These are phyloP conservation scores for Nymphalis polychloros DNA, from an alignment of 2,888 invertebrate genomes.

Conservation along the genomic window DNA sequence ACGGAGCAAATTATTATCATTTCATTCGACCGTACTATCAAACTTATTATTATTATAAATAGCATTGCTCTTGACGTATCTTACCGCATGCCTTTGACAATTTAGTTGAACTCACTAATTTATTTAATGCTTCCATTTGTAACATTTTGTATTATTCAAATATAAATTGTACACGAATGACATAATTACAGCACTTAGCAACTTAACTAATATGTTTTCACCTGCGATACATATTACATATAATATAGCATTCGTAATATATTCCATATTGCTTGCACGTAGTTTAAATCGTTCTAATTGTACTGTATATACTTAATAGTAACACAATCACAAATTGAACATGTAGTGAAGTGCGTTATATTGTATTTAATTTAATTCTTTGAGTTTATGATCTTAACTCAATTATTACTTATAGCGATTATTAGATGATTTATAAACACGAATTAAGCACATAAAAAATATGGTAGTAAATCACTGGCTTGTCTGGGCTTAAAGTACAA, in stretches of 20 bases:
- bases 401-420: too few relatives aligned
- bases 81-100: background rate
- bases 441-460: too few relatives aligned
- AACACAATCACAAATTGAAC: background rate
- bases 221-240: slow-evolving; percentile 6
- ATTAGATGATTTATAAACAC: too few relatives aligned
- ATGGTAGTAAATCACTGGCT: too few relatives aligned
- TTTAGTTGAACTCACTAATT: background rate
- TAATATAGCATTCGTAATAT: slow-evolving; percentile 31
- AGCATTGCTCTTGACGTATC: too few relatives aligned
- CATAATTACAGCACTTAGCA: slow-evolving; percentile 27
- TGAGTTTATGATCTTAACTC: too few relatives aligned
- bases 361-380: too few relatives aligned
- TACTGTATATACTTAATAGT: slow-evolving; percentile 1
- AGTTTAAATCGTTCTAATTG: slow-evolving; percentile 26
- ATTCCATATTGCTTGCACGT: slow-evolving; percentile 15
- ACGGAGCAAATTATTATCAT: too few relatives aligned
- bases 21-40: too few relatives aligned
- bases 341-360: too few relatives aligned
- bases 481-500: too few relatives aligned
- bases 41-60: too few relatives aligned
- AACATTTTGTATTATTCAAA: slow-evolving; percentile 17
- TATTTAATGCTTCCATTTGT: background rate
- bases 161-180: slow-evolving; percentile 9
- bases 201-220: slow-evolving; percentile 25